Evolutionary conservation across 2,888 invertebrate species (phyloP), one percentile per base, ranked within the genome.

Genomic region (Lithodes maja): DNA sequence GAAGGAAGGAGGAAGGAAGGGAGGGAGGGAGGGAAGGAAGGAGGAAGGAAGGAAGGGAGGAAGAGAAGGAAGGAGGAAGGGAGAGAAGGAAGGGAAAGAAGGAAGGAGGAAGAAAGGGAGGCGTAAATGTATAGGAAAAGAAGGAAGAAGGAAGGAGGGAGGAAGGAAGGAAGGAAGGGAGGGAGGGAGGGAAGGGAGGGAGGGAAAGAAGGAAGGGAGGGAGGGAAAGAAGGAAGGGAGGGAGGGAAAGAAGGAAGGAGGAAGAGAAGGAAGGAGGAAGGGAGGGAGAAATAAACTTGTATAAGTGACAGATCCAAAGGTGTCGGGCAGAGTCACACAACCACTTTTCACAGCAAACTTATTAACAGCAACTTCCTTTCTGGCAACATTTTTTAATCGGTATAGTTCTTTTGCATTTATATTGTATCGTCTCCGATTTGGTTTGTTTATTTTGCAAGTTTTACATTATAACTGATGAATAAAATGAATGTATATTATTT

Each of bases 11-110:
- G 74, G 61, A 71, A 50, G 49, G 77, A 87, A 49, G 69, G 17
- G 55, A 33, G 55, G 33, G 80, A 87, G 75, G 55, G n/a, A 33
- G 33, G 61, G 53, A 54, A 2, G 50, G 33, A 77, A 33, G 55
- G 68, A 83, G 61, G 93, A 85, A 82, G 54, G 83, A 54, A 54
- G 82, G 74, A 90, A 89, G 82, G 83, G 69, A 86, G 75, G 69
- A 86, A 83, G 54, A 86, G 85, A 68, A 83, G 83, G 79, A 85
- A 74, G 83, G 79, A 69, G 71, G 50, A 53, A 61, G 33, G 74
- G 77, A 86, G 78, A 52, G 68, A 84, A 83, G 79, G 85, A 55
- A 89, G 80, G 82, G 86, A 91, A 54, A 74, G 83, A 74, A 71
- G 5, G 71, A 71, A 17, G n/a, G 17, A 80, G 15, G 15, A n/a